Percentiles rank a stretch among this genome's conserved stretches.
These are phyloP conservation scores for Alethe castanea DNA, from an alignment of 2,113 vertebrate genomes.

Conservation along the genomic window DNA sequence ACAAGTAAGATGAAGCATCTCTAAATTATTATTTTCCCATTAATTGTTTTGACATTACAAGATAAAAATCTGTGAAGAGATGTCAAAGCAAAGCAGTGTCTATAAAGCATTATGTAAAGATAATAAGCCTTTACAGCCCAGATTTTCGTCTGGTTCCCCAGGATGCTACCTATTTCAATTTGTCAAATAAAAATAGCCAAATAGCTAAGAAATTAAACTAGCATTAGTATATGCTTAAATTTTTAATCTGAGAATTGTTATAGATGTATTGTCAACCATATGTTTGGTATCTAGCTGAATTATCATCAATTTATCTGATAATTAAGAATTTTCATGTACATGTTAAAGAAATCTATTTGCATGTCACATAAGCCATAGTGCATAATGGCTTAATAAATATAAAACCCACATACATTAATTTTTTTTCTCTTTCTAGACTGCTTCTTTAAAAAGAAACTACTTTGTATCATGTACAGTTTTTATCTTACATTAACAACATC, in stretches of 20 bases:
- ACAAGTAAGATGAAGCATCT: not conserved
- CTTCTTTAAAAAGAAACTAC: not conserved
- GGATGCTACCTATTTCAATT: not conserved
- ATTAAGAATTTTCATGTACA: not conserved
- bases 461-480: not conserved
- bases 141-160: not conserved
- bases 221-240: not conserved
- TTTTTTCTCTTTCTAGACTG: not conserved
- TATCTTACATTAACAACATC: not conserved
- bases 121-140: not conserved
- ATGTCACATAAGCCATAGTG: not conserved
- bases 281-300: not conserved
- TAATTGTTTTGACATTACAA: not conserved
- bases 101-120: not conserved
- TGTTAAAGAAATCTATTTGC: not conserved
- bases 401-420: not conserved
- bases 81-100: not conserved
- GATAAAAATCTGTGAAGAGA: not conserved
- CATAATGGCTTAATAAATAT: not conserved
- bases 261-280: not conserved
- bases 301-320: not conserved
- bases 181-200: not conserved
- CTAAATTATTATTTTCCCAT: conserved; percentile 16
- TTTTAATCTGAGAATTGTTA: not conserved
- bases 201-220: not conserved